These are phyloP conservation scores for Sesamia inferens DNA, from an alignment of 2,888 invertebrate genomes.

Conservation along the genomic window DNA sequence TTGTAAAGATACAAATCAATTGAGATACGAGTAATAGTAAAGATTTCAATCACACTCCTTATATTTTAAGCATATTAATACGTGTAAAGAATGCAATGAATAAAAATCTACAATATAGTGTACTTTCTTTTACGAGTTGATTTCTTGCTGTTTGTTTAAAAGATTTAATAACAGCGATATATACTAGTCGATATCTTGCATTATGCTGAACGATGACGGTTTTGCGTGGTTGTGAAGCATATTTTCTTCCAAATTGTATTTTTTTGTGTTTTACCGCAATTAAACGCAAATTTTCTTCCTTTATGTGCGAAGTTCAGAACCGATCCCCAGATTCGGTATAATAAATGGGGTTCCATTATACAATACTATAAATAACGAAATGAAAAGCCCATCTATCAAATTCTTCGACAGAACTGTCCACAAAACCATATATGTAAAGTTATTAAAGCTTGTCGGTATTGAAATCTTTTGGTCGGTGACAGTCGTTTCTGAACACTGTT, in stretches of 20 bases:
- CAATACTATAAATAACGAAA: not conserved
- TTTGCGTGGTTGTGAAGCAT: not conserved
- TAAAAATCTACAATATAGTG: not conserved
- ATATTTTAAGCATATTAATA: too few species aligned
- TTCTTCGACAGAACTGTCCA: not conserved
- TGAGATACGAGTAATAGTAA: too few species aligned
- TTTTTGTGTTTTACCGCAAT: not conserved
- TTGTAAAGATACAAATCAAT: too few species aligned
- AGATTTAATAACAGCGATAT: not conserved
- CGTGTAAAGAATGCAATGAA: too few species aligned
- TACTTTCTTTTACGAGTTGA: conserved; percentile 11
- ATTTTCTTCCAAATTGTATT: not conserved
- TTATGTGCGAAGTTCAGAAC: not conserved
- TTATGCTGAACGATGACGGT: not conserved
- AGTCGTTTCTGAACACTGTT: conserved; percentile 35
- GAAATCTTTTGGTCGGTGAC: conserved; percentile 40
- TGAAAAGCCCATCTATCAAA: too few species aligned
- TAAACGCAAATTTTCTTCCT: not conserved
- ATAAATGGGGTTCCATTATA: not conserved
- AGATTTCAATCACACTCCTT: too few species aligned
- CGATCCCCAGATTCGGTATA: not conserved
- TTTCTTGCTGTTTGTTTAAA: not conserved
- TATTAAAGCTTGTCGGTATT: conserved; percentile 15
- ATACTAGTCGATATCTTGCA: not conserved
- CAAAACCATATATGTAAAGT: conserved; percentile 9